A percentile compares a stretch with the other conserved stretches of the same genome.
Evolutionary conservation across 2,113 vertebrate species (phyloP).

Genomic region (Psephotus haematonotus): DNA sequence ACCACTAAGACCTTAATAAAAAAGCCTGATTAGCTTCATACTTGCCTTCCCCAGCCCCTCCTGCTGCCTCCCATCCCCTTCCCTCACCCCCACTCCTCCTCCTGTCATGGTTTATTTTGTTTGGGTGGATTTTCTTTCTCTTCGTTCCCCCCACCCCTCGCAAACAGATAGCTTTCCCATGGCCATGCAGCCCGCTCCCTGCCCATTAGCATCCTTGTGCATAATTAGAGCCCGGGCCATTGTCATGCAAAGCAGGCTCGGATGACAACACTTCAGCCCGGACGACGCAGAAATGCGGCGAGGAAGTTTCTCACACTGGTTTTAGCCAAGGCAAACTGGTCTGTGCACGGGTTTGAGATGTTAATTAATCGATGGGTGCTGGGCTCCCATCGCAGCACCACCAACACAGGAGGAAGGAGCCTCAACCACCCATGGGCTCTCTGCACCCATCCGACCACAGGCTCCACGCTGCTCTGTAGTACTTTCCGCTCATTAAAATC

Average conservation of each 20-base stretch:
- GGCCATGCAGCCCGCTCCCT: constrained; percentile 49
- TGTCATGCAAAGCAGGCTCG: constrained; percentile 80
- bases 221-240: constrained; percentile 75
- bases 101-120: constrained; percentile 61
- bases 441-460: not conserved
- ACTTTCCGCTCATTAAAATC: not conserved
- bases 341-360: constrained; percentile 37
- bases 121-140: constrained; percentile 53
- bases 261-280: constrained; percentile 80
- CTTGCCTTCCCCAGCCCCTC: not conserved
- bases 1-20: not conserved
- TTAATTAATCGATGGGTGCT: constrained; percentile 66
- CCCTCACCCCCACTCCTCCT: not conserved
- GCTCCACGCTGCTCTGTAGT: accelerated
- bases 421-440: not conserved
- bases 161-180: constrained; percentile 75
- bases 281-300: constrained; percentile 67
- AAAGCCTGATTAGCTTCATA: not conserved
- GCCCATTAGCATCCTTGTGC: constrained; percentile 79
- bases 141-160: not conserved
- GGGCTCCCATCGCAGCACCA: not conserved
- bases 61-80: not conserved
- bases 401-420: not conserved
- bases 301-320: constrained; percentile 82
- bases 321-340: constrained; percentile 62